Evolutionary conservation across 2,797 vertebrate genomes (phyloP).

Genomic region (Diglossa cyanea): DNA sequence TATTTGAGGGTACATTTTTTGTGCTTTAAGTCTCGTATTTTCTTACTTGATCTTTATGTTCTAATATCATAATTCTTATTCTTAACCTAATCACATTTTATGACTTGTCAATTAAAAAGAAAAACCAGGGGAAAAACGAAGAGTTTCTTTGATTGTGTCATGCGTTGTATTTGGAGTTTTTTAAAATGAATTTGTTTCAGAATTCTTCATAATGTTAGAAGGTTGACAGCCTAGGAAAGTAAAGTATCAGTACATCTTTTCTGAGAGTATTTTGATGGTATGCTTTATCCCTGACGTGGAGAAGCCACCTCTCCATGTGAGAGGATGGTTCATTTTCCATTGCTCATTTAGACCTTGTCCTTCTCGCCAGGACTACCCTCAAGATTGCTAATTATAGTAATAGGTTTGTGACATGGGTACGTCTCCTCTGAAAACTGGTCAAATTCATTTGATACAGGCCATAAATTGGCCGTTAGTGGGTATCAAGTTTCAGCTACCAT

Average conservation of each 20-base stretch:
- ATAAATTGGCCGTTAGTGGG: background rate
- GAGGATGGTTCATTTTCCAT: conserved; percentile 12
- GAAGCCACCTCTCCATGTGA: background rate
- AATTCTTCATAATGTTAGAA: background rate
- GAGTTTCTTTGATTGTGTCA: background rate
- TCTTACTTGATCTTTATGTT: background rate
- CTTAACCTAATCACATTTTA: background rate
- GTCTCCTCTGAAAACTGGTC: conserved; percentile 21
- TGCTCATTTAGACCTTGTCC: conserved; percentile 2
- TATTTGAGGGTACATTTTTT: background rate
- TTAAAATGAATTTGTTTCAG: background rate
- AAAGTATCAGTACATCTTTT: background rate
- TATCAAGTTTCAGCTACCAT: background rate
- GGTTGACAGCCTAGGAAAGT: background rate
- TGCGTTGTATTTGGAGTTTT: background rate
- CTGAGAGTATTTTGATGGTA: background rate
- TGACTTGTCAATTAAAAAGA: background rate
- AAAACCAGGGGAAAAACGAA: rapidly evolving
- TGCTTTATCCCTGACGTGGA: background rate
- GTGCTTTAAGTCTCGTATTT: background rate
- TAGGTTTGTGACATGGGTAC: background rate
- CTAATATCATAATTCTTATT: background rate
- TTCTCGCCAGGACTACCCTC: conserved; percentile 8
- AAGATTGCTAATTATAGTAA: conserved; percentile 24
- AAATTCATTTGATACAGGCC: background rate